phyloP scores from a whole-genome alignment of 2,888 invertebrate genomes.

The Atherix ibis region DNA sequence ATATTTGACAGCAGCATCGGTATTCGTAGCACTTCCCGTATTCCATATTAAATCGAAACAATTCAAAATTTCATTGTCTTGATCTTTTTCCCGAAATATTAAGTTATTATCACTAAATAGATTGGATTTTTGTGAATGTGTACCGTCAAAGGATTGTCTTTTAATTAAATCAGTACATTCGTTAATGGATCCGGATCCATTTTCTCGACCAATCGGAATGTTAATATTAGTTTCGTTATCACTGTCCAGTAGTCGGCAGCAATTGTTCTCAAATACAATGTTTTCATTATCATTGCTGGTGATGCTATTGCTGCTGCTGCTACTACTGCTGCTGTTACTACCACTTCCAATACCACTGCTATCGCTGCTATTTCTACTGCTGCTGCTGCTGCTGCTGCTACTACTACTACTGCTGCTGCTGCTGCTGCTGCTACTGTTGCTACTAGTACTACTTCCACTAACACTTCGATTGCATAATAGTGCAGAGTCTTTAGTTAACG shows the following conservation, averaged over 20 bases:
- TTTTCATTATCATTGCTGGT: slow-evolving; percentile 9
- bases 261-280: slow-evolving; percentile 12
- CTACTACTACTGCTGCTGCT: not conserved
- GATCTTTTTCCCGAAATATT: slow-evolving; percentile 18
- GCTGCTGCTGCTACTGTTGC: slow-evolving; percentile 1
- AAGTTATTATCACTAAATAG: slow-evolving; percentile 14
- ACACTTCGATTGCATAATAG: slow-evolving; percentile 4
- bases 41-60: slow-evolving; percentile 34
- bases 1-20: not conserved
- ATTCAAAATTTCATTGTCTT: slow-evolving; percentile 28
- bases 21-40: slow-evolving; percentile 2
- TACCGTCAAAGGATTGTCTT: too few relatives aligned
- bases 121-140: not conserved
- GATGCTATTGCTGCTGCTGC: slow-evolving; percentile 7
- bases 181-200: too few relatives aligned
- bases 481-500: slow-evolving; percentile 15
- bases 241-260: slow-evolving; percentile 11
- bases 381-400: slow-evolving; percentile 10
- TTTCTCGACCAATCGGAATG: not conserved
- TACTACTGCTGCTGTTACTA: not conserved
- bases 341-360: too few relatives aligned
- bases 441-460: not conserved
- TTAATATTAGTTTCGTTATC: slow-evolving; percentile 4
- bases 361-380: not conserved
- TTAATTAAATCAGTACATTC: too few relatives aligned